Evolutionary conservation across 1,140 invertebrate genomes (phyloP).

Genomic region (Trachelipus rathkii): DNA sequence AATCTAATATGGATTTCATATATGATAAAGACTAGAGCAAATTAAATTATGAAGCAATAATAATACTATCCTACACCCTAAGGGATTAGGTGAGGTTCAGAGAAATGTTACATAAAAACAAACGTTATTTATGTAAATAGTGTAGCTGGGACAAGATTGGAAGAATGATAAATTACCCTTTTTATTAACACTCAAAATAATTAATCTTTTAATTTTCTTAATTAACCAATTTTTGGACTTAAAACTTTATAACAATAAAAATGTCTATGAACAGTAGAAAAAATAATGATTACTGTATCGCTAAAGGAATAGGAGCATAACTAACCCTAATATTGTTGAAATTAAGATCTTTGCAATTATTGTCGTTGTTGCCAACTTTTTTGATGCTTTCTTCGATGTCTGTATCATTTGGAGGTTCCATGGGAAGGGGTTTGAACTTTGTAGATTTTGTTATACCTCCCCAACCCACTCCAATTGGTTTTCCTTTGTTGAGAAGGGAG

Average conservation of each 20-base stretch:
- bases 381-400: conserved; percentile 87
- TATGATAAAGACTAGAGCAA: no score
- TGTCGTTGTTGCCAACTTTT: conserved; percentile 82
- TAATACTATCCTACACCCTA: no score
- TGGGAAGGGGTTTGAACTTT: conserved; percentile 81
- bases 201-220: no score
- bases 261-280: neutral
- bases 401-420: conserved; percentile 89
- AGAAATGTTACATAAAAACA: no score
- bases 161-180: no score
- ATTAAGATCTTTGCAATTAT: conserved; percentile 80
- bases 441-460: conserved; percentile 91
- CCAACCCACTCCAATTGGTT: conserved; percentile 76
- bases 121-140: no score
- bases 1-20: no score
- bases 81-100: no score
- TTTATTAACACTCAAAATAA: no score
- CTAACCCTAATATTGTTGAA: conserved; percentile 94
- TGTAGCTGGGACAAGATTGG: no score
- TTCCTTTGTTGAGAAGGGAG: conserved; percentile 83
- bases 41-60: no score
- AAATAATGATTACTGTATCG: neutral
- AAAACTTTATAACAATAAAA: neutral
- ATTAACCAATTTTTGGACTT: no score
- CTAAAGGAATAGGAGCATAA: conserved; percentile 10